Conservation (phyloP, 2,797 vertebrate genomes). For the Euphonia xanthogaster region DNA sequence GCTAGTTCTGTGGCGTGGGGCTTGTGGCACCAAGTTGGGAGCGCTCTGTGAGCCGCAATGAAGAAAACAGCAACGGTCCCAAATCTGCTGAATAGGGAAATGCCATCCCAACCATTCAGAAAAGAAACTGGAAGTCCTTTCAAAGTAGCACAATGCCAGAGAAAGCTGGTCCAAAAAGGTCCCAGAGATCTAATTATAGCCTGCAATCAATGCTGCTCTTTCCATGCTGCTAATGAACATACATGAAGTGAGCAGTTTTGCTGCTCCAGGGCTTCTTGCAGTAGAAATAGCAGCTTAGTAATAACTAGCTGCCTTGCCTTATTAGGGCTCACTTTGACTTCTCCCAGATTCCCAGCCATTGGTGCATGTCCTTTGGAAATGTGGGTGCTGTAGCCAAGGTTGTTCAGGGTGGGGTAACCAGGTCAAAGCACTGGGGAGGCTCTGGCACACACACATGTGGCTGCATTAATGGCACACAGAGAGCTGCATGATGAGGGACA, state of each 20-base stretch:
- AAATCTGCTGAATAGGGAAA: constrained; percentile 64
- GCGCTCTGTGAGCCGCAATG: neutral
- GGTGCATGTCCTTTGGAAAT: neutral
- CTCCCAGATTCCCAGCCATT: constrained; percentile 22
- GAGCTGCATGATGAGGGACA: neutral
- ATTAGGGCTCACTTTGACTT: neutral
- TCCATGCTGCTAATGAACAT: constrained; percentile 50
- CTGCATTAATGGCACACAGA: neutral
- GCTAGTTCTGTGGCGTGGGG: neutral
- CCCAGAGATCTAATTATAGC: constrained; percentile 49
- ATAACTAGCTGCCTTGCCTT: constrained; percentile 6
- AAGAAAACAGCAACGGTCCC: neutral
- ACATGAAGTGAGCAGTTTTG: neutral
- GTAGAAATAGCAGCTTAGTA: neutral
- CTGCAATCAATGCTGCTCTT: constrained; percentile 50
- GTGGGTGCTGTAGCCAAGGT: neutral
- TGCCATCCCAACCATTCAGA: constrained; percentile 12
- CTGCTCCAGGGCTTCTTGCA: constrained; percentile 44
- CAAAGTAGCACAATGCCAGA: constrained; percentile 36
- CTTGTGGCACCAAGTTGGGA: constrained; percentile 1
- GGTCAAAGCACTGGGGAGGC: neutral
- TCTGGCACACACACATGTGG: neutral
- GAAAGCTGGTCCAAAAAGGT: neutral
- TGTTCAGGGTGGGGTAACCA: neutral
- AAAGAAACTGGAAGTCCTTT: constrained; percentile 46